Evolutionary conservation across 2,113 vertebrate genomes (phyloP).

Genomic region (Serilophus lunatus): DNA sequence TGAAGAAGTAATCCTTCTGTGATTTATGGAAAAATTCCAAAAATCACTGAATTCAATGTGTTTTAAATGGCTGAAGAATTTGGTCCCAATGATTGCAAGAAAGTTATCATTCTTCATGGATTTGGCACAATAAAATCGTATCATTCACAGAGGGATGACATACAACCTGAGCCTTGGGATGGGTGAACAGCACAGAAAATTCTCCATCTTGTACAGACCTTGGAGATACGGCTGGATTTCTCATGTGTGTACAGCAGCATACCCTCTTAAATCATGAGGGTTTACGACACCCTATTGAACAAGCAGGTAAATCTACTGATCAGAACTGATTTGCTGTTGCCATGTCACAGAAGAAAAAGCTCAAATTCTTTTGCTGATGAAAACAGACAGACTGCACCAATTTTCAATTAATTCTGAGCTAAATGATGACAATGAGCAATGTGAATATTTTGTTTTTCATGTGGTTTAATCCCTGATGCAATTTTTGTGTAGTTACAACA

Average conservation of each 20-base stretch:
- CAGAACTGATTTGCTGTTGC: constrained; percentile 17
- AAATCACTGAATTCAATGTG: background rate
- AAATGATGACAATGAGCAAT: background rate
- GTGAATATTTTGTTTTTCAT: background rate
- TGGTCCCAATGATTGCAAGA: background rate
- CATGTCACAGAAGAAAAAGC: background rate
- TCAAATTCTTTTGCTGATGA: background rate
- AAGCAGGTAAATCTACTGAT: constrained; percentile 33
- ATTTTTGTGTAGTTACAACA: background rate
- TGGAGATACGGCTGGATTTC: background rate
- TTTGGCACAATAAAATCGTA: background rate
- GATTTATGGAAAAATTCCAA: background rate
- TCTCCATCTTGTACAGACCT: background rate
- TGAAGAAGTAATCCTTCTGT: background rate
- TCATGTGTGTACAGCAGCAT: background rate
- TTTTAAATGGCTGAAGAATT: background rate
- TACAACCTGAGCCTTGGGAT: background rate
- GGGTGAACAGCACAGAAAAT: background rate
- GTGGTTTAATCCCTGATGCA: background rate
- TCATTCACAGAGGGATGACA: background rate
- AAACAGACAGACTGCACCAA: background rate
- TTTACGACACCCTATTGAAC: background rate
- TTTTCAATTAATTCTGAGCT: background rate
- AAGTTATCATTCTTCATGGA: background rate
- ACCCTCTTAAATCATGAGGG: constrained; percentile 13